Evolutionary conservation across 2,888 invertebrate genomes (phyloP), one percentile per base, ranked within the genome.

Genomic region (Drosophila tanythrix): DNA sequence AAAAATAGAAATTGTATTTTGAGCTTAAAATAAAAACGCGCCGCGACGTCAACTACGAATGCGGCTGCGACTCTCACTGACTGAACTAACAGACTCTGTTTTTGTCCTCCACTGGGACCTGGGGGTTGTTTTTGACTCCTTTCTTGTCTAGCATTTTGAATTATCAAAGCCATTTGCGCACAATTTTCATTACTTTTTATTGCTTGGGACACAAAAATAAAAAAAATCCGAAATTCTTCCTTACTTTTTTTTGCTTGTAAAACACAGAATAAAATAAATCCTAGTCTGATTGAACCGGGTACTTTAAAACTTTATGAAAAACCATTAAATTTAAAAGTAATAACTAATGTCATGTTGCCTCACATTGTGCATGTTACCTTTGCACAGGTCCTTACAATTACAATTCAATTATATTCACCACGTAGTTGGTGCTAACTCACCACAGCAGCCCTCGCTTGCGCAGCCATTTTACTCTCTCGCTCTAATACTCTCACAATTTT

Each of bases 11-110:
- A 40, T 43, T 59, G 18, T 52, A 50, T 65, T 43, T 58, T 56
- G 58, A 52, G 76, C 52, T 55, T 35, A 62, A 79, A 79, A 65
- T 62, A 65, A 65, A 57, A 71, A 46, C 21, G 57, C 73, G 58
- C 33, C 43, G 62, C 75, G 56, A 71, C 76, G 71, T 64, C 81
- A 38, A 64, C 50, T 58, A 61, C 38, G 70, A 50, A 27, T 66
- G 80, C 66, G 63, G 7, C 43, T 67, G 64, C 61, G 61, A 51
- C 35, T 76, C 55, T 59, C 50, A 80, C 64, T 72, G 64, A 43
- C 50, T 38, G 46, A 7, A 46, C 21, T 46, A 46, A 15, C 61
- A 50, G 71, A 33, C 68, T 63, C 53, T 56, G 48, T 25, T 62
- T 64, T 43, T 71, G 62, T 68, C 36, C 76, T 67, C 57, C 72